These are phyloP conservation scores for Panagrolaimus sp. DNA, from an alignment of 1,140 invertebrate species.

Conservation along the genomic window DNA sequence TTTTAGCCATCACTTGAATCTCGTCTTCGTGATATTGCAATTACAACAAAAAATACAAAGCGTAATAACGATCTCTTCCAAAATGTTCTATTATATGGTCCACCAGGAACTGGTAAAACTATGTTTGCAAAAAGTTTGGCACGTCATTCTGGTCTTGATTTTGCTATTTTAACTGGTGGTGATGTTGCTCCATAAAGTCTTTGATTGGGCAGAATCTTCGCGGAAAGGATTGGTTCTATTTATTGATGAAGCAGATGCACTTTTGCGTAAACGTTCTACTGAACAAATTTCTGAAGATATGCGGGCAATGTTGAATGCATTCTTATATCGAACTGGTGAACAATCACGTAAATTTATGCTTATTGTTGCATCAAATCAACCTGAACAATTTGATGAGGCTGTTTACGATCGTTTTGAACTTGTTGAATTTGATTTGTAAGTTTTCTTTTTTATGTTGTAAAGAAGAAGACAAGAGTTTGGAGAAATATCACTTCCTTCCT, in stretches of 20 bases:
- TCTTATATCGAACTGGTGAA: slow-evolving; percentile 91
- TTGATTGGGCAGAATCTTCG: slow-evolving; percentile 91
- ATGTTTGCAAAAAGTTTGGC: slow-evolving; percentile 86
- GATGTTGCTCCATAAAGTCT: slow-evolving; percentile 97
- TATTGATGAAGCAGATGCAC: too few species aligned
- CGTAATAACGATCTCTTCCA: slow-evolving; percentile 83
- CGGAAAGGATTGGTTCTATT: slow-evolving; percentile 66
- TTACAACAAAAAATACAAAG: slow-evolving; percentile 94
- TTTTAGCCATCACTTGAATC: slow-evolving; percentile 78
- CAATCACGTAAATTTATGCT: slow-evolving; percentile 91
- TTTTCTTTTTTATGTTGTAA: slow-evolving; percentile 51
- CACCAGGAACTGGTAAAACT: slow-evolving; percentile 88
- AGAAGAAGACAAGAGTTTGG: too few species aligned
- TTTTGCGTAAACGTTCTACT: too few species aligned
- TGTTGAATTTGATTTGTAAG: slow-evolving; percentile 86
- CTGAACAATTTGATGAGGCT: slow-evolving; percentile 97
- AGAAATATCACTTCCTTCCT: neutral
- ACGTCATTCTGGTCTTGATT: slow-evolving; percentile 91
- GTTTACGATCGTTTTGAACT: slow-evolving; percentile 94
- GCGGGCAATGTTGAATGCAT: slow-evolving; percentile 72
- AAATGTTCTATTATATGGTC: slow-evolving; percentile 96
- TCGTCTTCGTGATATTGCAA: slow-evolving; percentile 83
- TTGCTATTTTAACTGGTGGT: slow-evolving; percentile 94
- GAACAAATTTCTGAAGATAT: slow-evolving; percentile 28
- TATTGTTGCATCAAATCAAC: slow-evolving; percentile 91